phyloP scores from a whole-genome alignment of 2,797 vertebrate species.

The Chaetodon trifasciatus region DNA sequence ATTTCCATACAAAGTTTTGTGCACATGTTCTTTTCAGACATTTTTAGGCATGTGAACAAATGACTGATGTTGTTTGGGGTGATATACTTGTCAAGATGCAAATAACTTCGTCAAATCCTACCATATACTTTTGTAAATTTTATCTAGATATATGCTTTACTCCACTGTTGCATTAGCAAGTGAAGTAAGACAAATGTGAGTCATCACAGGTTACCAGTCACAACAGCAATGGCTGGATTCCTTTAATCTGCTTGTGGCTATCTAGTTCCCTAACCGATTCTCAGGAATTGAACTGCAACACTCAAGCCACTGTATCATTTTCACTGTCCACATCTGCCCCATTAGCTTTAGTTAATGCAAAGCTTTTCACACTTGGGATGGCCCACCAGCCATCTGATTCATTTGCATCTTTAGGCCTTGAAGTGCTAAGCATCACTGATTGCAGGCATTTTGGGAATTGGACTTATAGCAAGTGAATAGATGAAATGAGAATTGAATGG shows the following conservation, averaged over 20 bases:
- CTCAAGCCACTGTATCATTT: conserved; percentile 49
- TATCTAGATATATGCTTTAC: not conserved
- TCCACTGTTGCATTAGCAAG: not conserved
- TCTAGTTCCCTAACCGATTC: conserved; percentile 31
- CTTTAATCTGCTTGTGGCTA: conserved; percentile 32
- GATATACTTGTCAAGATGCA: not conserved
- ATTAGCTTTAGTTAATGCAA: conserved; percentile 69
- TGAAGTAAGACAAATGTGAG: conserved; percentile 28
- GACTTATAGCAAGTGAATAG: conserved; percentile 41
- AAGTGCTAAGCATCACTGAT: conserved; percentile 51
- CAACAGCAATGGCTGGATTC: conserved; percentile 28
- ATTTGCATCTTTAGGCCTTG: conserved; percentile 59
- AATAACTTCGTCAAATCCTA: not conserved
- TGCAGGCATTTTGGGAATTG: conserved; percentile 48
- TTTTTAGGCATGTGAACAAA: not conserved
- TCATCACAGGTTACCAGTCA: conserved; percentile 41
- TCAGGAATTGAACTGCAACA: conserved; percentile 36
- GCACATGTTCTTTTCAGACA: not conserved
- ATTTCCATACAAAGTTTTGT: not conserved
- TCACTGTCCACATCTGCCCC: conserved; percentile 53
- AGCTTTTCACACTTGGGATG: conserved; percentile 51
- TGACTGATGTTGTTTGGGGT: no score
- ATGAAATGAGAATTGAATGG: conserved; percentile 37
- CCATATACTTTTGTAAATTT: not conserved
- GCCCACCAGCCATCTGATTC: conserved; percentile 22